Evolutionary conservation across 2,888 invertebrate genomes (phyloP).

Genomic region (Drosophila maculinotata): DNA sequence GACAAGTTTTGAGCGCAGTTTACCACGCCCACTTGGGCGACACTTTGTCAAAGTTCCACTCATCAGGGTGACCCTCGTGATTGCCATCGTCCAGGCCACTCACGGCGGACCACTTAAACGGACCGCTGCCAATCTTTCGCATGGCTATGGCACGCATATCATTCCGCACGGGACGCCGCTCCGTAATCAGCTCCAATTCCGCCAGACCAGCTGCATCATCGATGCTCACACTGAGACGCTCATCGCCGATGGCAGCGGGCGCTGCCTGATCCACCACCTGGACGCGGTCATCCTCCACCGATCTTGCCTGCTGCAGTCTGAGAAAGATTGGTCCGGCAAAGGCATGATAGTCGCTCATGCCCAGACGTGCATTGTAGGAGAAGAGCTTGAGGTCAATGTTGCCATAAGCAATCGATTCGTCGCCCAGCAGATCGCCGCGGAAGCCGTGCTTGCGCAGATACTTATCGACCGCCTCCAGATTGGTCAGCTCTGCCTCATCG

Average conservation of each 20-base stretch:
- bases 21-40: slow-evolving; percentile 85
- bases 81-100: slow-evolving; percentile 71
- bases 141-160: slow-evolving; percentile 83
- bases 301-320: slow-evolving; percentile 62
- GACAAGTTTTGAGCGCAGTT: background rate
- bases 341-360: slow-evolving; percentile 83
- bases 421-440: slow-evolving; percentile 84
- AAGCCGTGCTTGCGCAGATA: slow-evolving; percentile 82
- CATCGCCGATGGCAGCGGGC: slow-evolving; percentile 76
- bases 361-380: slow-evolving; percentile 82
- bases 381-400: slow-evolving; percentile 85
- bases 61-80: slow-evolving; percentile 84
- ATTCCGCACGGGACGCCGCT: slow-evolving; percentile 82
- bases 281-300: slow-evolving; percentile 18
- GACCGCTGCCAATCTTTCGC: slow-evolving; percentile 74
- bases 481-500: slow-evolving; percentile 78
- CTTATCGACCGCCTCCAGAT: slow-evolving; percentile 82
- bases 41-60: slow-evolving; percentile 84
- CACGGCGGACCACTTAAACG: slow-evolving; percentile 84
- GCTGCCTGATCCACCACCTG: slow-evolving; percentile 26
- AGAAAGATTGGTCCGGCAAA: slow-evolving; percentile 85
- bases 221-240: slow-evolving; percentile 77
- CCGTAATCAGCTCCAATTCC: slow-evolving; percentile 83
- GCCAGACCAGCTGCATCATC: slow-evolving; percentile 81
- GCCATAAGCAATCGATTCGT: slow-evolving; percentile 84